Base-by-base conservation (phyloP, 2,888 invertebrate genomes). In the Ischnura elegans region DNA sequence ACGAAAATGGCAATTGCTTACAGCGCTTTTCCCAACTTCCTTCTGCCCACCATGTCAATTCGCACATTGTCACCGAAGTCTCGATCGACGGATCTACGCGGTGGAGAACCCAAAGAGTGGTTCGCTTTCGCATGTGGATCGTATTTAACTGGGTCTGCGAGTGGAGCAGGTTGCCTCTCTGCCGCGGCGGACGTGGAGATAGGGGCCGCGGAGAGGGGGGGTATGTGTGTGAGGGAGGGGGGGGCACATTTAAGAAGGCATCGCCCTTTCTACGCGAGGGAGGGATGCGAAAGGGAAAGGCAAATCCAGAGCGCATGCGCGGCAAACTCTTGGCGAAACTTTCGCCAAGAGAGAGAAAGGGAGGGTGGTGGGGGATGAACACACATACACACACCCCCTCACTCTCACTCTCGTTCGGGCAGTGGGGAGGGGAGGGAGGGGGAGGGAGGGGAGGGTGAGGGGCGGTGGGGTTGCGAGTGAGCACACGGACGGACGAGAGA, bases 261-360 rank as follows among this genome's bases (percentile, higher is more conserved):
- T n/a, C 46, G 46, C 87, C 87, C 47, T 47, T n/a, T 85, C 42
- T 2, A 43, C 8, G 16, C 42, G 10, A 16, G 85, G 25, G 61
- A 61, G 61, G 25, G 61, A n/a, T 16, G 85, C 21, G 51, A 29
- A 13, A 55, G 55, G 55, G 87, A 25, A 16, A 13, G 13, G 2
- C 61, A 3, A n/a, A 0, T 5, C 13, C 76, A 10, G 4, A 13
- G 76, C 76, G 76, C 76, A 76, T 29, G 76, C 76, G 76, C 76
- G 29, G 36, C 36, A 29, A 76, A 76, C 76, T 76, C 76, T 76
- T 76, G 76, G 29, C 76, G 76, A 76, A 76, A 76, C 76, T 76
- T 76, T 76, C 76, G 76, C 76, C n/a, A 36, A 29, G 51, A 3
- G 51, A 51, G 51, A 6, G 8, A 5, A 19, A 51, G 51, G 13